Evolutionary conservation across 2,113 vertebrate genomes (phyloP).

Genomic region (Nannospalax galili): DNA sequence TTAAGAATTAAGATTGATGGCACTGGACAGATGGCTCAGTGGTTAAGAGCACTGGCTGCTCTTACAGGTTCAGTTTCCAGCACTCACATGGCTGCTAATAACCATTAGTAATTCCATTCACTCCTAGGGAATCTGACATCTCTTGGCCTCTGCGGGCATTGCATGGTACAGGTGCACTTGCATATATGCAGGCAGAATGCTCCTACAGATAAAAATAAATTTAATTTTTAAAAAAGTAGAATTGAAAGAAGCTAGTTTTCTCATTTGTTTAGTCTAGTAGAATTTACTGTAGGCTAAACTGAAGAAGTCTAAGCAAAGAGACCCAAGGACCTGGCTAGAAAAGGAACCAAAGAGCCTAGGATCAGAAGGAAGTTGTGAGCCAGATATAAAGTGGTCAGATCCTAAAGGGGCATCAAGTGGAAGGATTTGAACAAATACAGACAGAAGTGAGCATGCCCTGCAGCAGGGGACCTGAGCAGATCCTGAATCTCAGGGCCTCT

Average conservation of each 20-base stretch:
- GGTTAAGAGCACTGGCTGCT: too few species aligned
- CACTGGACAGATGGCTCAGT: too few species aligned
- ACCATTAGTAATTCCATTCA: too few species aligned
- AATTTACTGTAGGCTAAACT: background rate
- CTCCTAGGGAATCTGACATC: too few species aligned
- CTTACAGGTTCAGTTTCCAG: too few species aligned
- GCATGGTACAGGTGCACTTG: too few species aligned
- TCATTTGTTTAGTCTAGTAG: background rate
- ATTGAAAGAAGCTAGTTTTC: background rate
- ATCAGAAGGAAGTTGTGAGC: background rate
- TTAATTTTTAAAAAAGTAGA: background rate
- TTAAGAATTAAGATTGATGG: background rate
- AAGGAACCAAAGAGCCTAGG: background rate
- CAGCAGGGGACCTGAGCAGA: background rate
- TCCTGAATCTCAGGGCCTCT: background rate
- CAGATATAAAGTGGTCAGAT: background rate
- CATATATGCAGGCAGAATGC: too few species aligned
- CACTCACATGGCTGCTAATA: too few species aligned
- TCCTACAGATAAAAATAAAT: too few species aligned
- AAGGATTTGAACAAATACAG: background rate
- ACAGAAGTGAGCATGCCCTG: background rate
- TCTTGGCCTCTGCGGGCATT: too few species aligned
- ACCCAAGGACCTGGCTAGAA: conserved; percentile 31
- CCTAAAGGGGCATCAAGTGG: background rate
- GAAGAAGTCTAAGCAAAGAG: conserved; percentile 34